Evolutionary conservation across 2,113 vertebrate genomes (phyloP).

Genomic region (Myotis yumanensis): DNA sequence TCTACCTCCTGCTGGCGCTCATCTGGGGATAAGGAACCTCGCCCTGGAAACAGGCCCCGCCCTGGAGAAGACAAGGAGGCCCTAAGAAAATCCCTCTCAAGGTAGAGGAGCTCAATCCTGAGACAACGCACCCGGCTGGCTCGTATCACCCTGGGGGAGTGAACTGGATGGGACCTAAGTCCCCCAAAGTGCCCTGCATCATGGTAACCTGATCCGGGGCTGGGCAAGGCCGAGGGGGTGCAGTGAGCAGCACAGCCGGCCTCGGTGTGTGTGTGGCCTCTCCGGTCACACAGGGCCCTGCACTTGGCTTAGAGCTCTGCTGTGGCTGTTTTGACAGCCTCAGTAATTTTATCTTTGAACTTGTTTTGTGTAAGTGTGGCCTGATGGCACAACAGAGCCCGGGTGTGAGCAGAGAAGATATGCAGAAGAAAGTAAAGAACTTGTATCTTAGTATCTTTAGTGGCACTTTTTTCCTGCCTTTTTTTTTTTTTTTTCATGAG

Average conservation of each 20-base stretch:
- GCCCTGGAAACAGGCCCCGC: neutral
- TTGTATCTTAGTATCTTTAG: neutral
- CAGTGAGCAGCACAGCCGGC: neutral
- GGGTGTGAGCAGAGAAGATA: neutral
- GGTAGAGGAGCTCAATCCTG: neutral
- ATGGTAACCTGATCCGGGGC: neutral
- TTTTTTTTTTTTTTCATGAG: neutral
- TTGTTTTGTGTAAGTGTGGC: neutral
- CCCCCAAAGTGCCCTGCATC: neutral
- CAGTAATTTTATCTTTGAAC: neutral
- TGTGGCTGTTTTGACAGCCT: neutral
- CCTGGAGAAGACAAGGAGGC: neutral
- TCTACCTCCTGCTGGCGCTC: neutral
- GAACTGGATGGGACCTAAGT: neutral
- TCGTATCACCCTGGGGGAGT: neutral
- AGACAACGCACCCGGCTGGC: neutral
- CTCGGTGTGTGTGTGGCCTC: rapidly evolving
- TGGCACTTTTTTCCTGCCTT: neutral
- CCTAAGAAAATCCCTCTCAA: neutral
- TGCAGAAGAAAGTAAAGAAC: neutral
- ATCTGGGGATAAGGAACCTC: neutral
- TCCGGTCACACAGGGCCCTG: neutral
- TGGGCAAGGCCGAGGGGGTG: neutral
- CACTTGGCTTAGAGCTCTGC: neutral
- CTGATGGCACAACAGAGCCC: neutral